These are phyloP conservation scores for Polylopha cassiicola DNA, from an alignment of 2,888 invertebrate genomes.

Conservation along the genomic window DNA sequence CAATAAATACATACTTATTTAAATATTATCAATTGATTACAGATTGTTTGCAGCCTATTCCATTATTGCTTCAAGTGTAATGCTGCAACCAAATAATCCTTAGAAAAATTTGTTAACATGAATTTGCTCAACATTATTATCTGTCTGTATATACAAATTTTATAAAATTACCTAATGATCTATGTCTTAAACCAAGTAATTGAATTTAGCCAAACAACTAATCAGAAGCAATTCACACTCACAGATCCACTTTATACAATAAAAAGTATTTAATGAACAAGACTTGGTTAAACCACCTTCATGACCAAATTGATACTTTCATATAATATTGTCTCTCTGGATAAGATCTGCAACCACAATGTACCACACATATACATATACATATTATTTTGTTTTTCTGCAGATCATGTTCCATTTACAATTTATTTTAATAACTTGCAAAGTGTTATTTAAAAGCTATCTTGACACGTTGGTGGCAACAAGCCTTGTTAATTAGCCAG, in stretches of 20 bases:
- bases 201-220: conserved; percentile 30
- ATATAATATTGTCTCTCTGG: too few relatives aligned
- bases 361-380: too few relatives aligned
- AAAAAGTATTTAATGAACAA: conserved; percentile 15
- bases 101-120: conserved; percentile 9
- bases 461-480: too few relatives aligned
- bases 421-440: too few relatives aligned
- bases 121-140: conserved; percentile 35
- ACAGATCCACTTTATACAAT: conserved; percentile 24
- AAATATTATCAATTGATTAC: conserved; percentile 32
- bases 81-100: conserved; percentile 19
- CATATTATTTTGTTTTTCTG: too few relatives aligned
- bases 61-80: conserved; percentile 29
- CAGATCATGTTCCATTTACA: too few relatives aligned
- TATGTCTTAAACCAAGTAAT: conserved; percentile 23
- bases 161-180: conserved; percentile 53
- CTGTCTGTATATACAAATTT: conserved; percentile 62
- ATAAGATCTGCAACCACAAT: too few relatives aligned
- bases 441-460: too few relatives aligned
- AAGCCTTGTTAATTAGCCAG: too few relatives aligned
- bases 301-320: too few relatives aligned
- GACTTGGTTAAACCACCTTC: too few relatives aligned
- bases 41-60: conserved; percentile 35
- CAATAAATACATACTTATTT: conserved; percentile 27
- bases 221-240: conserved; percentile 28